These are phyloP conservation scores for Hippocampus barbouri DNA, from an alignment of 2,113 vertebrate species.

Conservation along the genomic window DNA sequence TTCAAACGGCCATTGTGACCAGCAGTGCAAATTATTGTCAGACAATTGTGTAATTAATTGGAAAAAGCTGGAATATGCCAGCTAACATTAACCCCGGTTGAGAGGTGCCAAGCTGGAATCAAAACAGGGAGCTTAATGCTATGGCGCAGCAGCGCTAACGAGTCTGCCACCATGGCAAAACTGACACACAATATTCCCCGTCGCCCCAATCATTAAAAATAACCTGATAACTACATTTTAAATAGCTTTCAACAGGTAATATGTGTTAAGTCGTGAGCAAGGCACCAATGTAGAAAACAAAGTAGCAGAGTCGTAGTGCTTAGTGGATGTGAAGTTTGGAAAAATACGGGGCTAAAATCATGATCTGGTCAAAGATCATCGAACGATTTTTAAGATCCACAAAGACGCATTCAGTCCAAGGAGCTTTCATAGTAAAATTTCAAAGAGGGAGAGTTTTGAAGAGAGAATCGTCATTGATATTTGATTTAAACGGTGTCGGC, in stretches of 20 bases:
- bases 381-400: too few relatives aligned
- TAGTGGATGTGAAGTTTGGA: background rate
- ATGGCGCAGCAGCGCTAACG: background rate
- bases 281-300: background rate
- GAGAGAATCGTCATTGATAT: background rate
- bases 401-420: too few relatives aligned
- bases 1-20: background rate
- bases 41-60: slow-evolving; percentile 3
- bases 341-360: background rate
- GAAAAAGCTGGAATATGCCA: background rate
- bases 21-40: background rate
- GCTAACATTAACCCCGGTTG: background rate
- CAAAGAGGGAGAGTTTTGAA: background rate
- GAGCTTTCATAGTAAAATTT: too few relatives aligned
- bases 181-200: background rate
- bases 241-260: background rate
- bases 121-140: background rate
- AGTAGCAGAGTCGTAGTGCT: background rate
- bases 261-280: background rate
- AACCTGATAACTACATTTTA: background rate
- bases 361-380: too few relatives aligned
- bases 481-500: background rate
- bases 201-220: background rate
- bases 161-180: background rate
- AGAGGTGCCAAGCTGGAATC: background rate